These are phyloP conservation scores for Heliocidaris tuberculata DNA, from an alignment of 35 echinoderm and acorn worm genomes.

Conservation along the genomic window DNA sequence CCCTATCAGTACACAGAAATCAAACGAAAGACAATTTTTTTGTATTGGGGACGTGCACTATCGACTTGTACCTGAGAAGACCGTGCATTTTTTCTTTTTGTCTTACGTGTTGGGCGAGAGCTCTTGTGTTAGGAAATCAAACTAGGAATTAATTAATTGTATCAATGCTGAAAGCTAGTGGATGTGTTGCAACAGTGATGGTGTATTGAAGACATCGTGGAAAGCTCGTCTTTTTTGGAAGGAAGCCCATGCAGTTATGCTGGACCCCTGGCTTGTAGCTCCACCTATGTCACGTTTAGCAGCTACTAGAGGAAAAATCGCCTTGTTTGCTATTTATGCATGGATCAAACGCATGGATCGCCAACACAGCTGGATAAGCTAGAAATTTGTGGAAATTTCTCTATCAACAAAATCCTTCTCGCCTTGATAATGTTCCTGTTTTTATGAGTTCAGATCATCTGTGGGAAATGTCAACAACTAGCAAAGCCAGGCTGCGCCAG, in stretches of 20 bases:
- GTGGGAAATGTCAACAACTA: conserved; percentile 1
- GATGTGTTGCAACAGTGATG: conserved; percentile 33
- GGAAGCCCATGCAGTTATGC: conserved; percentile 48
- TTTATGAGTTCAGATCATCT: not conserved
- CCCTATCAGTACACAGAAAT: conserved; percentile 55
- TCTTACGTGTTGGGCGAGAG: conserved; percentile 41
- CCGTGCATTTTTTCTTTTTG: conserved; percentile 46
- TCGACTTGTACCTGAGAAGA: conserved; percentile 49
- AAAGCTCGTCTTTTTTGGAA: conserved; percentile 17
- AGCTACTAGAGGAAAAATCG: conserved; percentile 17
- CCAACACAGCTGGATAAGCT: conserved; percentile 39
- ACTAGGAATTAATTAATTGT: conserved; percentile 25
- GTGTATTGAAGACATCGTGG: conserved; percentile 36
- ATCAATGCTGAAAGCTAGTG: conserved; percentile 42
- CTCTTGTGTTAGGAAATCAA: conserved; percentile 7
- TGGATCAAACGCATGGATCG: conserved; percentile 33
- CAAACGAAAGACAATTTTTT: conserved; percentile 49
- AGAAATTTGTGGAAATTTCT: conserved; percentile 14
- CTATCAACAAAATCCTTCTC: not conserved
- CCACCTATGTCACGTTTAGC: conserved; percentile 15
- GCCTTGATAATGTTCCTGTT: conserved; percentile 11
- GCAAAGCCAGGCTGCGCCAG: conserved; percentile 28
- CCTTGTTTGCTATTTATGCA: conserved; percentile 38
- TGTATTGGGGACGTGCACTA: conserved; percentile 51
- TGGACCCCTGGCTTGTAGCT: conserved; percentile 39